A percentile compares a stretch with the other conserved stretches of the same genome.
phyloP scores from a whole-genome alignment of 2,888 invertebrate species.

The Pachymerium ferrugineum region DNA sequence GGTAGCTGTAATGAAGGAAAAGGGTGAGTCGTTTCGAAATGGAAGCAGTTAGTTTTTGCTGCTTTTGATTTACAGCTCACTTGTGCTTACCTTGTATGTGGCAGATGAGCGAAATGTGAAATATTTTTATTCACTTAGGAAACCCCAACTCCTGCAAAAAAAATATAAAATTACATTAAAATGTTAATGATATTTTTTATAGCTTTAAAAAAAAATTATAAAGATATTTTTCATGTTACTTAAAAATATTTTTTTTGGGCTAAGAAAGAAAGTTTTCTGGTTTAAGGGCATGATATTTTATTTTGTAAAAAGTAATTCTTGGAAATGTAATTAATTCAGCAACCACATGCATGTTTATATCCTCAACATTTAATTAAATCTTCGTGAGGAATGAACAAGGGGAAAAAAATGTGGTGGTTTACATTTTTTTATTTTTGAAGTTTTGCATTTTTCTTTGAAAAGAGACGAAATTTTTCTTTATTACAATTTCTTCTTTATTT shows the following conservation, averaged over 20 bases:
- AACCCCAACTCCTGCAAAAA: background rate
- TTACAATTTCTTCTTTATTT: too few species aligned
- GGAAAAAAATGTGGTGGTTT: background rate
- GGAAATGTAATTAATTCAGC: slow-evolving; percentile 25
- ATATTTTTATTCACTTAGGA: too few species aligned
- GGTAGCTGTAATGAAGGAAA: slow-evolving; percentile 7
- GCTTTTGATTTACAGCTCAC: background rate
- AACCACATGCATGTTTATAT: slow-evolving; percentile 11
- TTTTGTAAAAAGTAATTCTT: background rate
- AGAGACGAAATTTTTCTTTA: background rate
- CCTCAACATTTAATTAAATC: slow-evolving; percentile 12
- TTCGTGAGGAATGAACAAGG: background rate
- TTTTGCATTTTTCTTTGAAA: background rate
- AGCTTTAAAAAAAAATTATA: background rate
- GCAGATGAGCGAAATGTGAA: too few species aligned
- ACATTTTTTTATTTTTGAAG: background rate
- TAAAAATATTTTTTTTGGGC: background rate
- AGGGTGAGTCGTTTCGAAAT: background rate
- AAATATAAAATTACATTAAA: background rate
- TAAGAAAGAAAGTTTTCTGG: background rate
- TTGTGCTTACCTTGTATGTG: background rate
- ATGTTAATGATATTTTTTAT: background rate
- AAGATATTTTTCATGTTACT: background rate
- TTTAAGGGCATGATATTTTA: background rate
- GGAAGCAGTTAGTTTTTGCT: background rate